These are phyloP conservation scores for Drosophila arizonae DNA, from an alignment of 1,140 invertebrate species.

Conservation along the genomic window DNA sequence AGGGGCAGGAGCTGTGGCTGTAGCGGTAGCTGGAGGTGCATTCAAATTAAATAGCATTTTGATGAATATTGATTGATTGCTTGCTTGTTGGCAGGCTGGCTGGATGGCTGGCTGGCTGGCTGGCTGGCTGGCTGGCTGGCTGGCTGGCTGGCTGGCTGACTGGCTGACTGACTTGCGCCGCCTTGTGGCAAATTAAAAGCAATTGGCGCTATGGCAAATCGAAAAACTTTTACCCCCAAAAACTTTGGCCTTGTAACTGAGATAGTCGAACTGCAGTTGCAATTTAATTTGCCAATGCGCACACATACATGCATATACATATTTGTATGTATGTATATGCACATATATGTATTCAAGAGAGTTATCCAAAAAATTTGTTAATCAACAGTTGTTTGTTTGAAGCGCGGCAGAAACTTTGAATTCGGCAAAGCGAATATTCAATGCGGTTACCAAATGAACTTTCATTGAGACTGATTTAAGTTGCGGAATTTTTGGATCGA, in stretches of 20 bases:
- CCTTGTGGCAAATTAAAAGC: slow-evolving; percentile 75
- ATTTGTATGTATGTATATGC: too few species aligned
- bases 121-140: slow-evolving; percentile 26
- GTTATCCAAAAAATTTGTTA: slow-evolving; percentile 7
- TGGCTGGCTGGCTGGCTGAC: too few species aligned
- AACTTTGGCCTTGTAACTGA: slow-evolving; percentile 57
- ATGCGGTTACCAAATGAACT: background rate
- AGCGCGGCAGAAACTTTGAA: background rate
- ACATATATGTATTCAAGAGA: background rate
- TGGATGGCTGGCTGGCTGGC: background rate
- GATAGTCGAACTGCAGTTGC: slow-evolving; percentile 32
- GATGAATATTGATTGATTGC: slow-evolving; percentile 79
- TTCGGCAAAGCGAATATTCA: background rate
- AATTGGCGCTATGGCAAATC: slow-evolving; percentile 52
- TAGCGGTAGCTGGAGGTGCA: slow-evolving; percentile 27
- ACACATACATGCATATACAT: background rate
- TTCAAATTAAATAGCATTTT: slow-evolving; percentile 77
- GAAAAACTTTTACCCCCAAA: slow-evolving; percentile 54
- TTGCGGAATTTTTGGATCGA: background rate
- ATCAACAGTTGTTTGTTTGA: slow-evolving; percentile 6
- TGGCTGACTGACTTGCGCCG: slow-evolving; percentile 2
- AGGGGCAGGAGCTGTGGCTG: too few species aligned
- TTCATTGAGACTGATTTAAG: background rate
- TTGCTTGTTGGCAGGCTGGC: slow-evolving; percentile 9
- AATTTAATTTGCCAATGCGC: background rate